A percentile compares a stretch with the other conserved stretches of the same genome.
These are phyloP conservation scores for Aleiodes sp. DNA, from an alignment of 1,140 invertebrate genomes.

Conservation along the genomic window DNA sequence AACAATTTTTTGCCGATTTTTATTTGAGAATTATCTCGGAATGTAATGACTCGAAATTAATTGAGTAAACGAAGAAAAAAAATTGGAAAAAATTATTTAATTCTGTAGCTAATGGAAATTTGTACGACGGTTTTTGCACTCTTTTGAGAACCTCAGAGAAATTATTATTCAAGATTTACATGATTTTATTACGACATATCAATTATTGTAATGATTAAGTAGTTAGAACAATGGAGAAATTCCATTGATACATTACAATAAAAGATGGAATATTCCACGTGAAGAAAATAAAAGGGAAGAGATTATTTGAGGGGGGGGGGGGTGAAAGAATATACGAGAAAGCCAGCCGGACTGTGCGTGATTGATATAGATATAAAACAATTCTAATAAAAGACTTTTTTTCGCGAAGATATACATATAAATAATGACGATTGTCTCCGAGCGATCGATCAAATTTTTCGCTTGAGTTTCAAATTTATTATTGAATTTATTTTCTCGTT, in stretches of 20 bases:
- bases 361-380: constrained; percentile 4
- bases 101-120: too few relatives aligned
- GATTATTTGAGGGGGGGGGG: not conserved
- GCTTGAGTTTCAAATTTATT: not conserved
- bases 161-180: too few relatives aligned
- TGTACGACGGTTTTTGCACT: too few relatives aligned
- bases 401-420: not conserved
- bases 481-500: not conserved
- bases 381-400: constrained; percentile 5
- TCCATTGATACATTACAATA: not conserved
- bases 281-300: constrained; percentile 4
- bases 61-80: too few relatives aligned
- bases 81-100: too few relatives aligned
- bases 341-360: not conserved
- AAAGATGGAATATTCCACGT: constrained; percentile 4
- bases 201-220: too few relatives aligned
- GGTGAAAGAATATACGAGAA: not conserved
- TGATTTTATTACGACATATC: too few relatives aligned
- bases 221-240: too few relatives aligned
- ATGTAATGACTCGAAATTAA: too few relatives aligned
- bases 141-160: too few relatives aligned
- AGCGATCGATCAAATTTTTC: not conserved
- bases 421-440: not conserved
- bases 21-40: too few relatives aligned
- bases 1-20: too few relatives aligned